phyloP scores from a whole-genome alignment of 2,113 vertebrate genomes.

The Phaethornis superciliosus region DNA sequence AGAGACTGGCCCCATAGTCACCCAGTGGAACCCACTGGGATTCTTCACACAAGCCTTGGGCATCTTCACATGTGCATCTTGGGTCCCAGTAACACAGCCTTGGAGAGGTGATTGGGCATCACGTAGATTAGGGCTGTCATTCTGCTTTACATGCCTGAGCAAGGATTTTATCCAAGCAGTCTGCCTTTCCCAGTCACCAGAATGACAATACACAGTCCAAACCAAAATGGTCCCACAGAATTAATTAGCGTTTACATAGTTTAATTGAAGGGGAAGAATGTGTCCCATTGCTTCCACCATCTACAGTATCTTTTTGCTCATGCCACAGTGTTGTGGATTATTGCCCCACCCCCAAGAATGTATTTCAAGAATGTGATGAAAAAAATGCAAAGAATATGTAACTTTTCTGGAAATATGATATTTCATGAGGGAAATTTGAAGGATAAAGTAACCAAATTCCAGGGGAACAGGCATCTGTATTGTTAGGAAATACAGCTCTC shows the following conservation, averaged over 20 bases:
- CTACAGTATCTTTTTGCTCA: neutral
- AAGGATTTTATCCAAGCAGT: neutral
- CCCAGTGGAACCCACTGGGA: neutral
- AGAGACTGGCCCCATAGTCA: neutral
- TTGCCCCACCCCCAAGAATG: neutral
- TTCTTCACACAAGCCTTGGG: neutral
- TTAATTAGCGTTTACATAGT: neutral
- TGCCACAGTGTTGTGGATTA: neutral
- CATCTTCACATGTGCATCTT: fast-evolving
- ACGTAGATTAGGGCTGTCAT: fast-evolving
- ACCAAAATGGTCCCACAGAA: neutral
- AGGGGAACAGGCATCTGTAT: constrained; percentile 19
- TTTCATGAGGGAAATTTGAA: constrained; percentile 41
- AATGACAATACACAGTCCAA: neutral
- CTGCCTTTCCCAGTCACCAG: neutral
- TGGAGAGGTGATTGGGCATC: neutral
- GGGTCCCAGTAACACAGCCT: neutral
- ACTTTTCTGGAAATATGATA: constrained; percentile 33
- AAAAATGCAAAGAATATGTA: neutral
- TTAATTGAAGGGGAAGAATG: neutral
- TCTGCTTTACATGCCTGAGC: neutral
- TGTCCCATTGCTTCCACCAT: neutral
- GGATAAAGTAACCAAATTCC: constrained; percentile 19
- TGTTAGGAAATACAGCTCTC: constrained; percentile 59
- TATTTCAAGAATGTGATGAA: constrained; percentile 15